Evolutionary conservation across 2,888 invertebrate species (phyloP), one percentile per base, ranked within the genome.

Genomic region (Poecilus cupreus): DNA sequence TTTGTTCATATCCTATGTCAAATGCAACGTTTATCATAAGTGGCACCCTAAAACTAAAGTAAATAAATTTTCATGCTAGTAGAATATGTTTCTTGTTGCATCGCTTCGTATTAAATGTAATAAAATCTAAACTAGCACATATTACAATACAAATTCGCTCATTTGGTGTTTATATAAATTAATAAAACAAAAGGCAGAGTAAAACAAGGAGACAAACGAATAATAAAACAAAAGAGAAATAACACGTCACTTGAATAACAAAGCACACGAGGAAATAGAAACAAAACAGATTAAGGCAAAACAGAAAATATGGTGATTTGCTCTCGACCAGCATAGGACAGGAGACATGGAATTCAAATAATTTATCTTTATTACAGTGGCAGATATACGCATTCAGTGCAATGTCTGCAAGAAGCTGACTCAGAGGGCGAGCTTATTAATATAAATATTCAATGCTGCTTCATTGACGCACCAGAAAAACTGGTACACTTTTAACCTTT

Each of bases 261-360:
- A 72, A 72, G 72, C 26, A 24, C 68, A 46, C 24, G 46, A 72
- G 43, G 72, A 72, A 72, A 72, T 72, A 72, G 72, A 72, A 72
- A 72, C 72, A 72, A 72, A 72, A 72, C 72, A 72, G 72, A 72
- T 72, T 72, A 72, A 72, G 72, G 72, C 43, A 72, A 72, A 72
- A 72, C 43, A 72, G 72, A 72, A 72, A 72, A 72, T 72, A 72
- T 72, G 72, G 72, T 72, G 72, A 72, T 72, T 72, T 72, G 20
- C 46, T 46, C 18, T 68, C 18, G 37, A 32, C 72, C 39, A 20
- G 20, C 16, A n/a, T 3, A 39, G 20, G 43, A 72, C 11, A 24
- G 22, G n/a, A 39, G 16, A 46, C 72, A 72, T 46, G 72, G 24
- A 72, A 72, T 72, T 24, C 72, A 46, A 72, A 72, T 72, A 72